Conservation (phyloP, 2,888 invertebrate genomes). For the Junonia oenone region DNA sequence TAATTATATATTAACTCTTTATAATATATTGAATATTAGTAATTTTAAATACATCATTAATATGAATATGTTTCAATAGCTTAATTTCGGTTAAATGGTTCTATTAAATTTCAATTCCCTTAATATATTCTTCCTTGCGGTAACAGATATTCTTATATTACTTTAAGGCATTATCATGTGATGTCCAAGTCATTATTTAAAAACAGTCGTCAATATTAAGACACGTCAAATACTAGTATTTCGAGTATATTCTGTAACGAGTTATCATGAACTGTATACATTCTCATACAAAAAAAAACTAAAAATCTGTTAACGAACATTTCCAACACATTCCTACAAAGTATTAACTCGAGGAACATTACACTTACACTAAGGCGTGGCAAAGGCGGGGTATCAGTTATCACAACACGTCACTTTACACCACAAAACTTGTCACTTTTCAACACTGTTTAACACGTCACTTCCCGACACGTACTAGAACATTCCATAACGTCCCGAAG, state of each 20-base stretch:
- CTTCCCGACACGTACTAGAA: constrained; percentile 35
- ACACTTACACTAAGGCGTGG: constrained; percentile 15
- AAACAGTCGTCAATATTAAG: background rate
- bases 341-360: constrained; percentile 6
- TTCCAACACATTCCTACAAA: background rate
- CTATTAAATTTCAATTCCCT: background rate
- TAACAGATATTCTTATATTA: background rate
- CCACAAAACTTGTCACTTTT: constrained; percentile 5
- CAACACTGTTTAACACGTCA: constrained; percentile 23
- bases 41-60: background rate
- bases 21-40: background rate
- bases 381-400: constrained; percentile 20
- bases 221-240: background rate
- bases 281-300: background rate
- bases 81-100: background rate
- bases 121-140: background rate
- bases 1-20: background rate
- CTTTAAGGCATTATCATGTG: background rate
- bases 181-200: background rate
- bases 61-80: background rate
- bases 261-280: background rate
- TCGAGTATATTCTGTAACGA: background rate
- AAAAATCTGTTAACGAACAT: background rate
- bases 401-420: constrained; percentile 14
- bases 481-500: constrained; percentile 45